Base-by-base conservation (phyloP, 2,797 vertebrate genomes). In the Xenentodon cancila region DNA sequence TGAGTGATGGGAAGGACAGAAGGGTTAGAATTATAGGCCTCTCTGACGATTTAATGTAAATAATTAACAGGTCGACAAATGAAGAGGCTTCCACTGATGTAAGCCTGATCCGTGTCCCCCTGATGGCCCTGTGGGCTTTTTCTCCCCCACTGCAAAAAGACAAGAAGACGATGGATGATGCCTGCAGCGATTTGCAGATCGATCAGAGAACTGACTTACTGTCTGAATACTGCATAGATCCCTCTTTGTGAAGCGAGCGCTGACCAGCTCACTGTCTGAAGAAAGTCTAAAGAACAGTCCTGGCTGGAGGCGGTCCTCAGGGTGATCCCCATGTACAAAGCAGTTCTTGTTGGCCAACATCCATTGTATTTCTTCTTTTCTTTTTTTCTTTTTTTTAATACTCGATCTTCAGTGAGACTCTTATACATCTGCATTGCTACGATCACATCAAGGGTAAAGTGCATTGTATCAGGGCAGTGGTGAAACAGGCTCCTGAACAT, bases 121-220 rank as follows among this genome's bases (percentile, higher is more conserved):
- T 72, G 70, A 81, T 63, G 37, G 68, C 53, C 65, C 65, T 81
- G 52, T 76, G 77, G 73, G 54, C 6, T 82, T 44, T 50, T 53
- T 51, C 45, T 32, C 7, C 0, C 37, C 61, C 63, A n/a, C 74
- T 70, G 62, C 81, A 73, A 84, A 82, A 61, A 84, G 85, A 83
- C 84, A 72, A 62, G 72, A 82, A 84, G 82, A 84, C 82, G 65
- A 84, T 73, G 84, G 82, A 89, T 85, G 86, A 84, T 49, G 84
- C 85, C 88, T 73, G 84, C 88, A 60, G 91, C 63, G 61, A 70
- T 90, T 84, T 80, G 47, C 75, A 46, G 73, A 92, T 93, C 85
- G 91, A 93, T 92, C 73, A 45, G 44, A 81, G 73, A 81, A 85
- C 69, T 48, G 62, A 77, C 85, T 84, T 77, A 43, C 79, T 81